phyloP scores from a whole-genome alignment of 92 coral and sea anemone species.

The Heteractis magnifica region DNA sequence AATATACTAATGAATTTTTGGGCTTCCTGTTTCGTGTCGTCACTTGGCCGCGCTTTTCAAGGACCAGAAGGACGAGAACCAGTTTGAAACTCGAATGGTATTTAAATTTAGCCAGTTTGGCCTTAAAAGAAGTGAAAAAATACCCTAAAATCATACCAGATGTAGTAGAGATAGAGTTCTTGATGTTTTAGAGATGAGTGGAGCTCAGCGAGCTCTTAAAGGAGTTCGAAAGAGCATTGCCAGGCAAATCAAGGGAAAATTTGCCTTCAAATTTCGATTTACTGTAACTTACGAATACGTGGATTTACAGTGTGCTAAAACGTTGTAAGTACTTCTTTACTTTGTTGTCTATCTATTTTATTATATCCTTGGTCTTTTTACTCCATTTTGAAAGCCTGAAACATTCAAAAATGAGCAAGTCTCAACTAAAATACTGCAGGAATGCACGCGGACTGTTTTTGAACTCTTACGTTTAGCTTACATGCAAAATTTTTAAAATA shows the following conservation, averaged over 20 bases:
- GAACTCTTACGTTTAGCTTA: not conserved
- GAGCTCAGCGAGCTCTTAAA: conserved; percentile 47
- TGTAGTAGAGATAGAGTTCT: not conserved
- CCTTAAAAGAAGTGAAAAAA: not conserved
- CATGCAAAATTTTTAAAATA: not conserved
- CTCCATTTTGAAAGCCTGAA: not conserved
- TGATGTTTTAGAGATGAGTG: conserved; percentile 18
- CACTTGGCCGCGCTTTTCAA: conserved; percentile 26
- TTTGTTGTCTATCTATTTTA: not conserved
- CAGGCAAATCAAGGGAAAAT: conserved; percentile 69
- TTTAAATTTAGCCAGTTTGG: too few relatives aligned
- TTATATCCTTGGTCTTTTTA: not conserved
- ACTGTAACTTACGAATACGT: conserved; percentile 90
- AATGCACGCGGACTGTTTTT: not conserved
- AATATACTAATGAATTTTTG: not conserved
- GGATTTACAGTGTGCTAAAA: conserved; percentile 65
- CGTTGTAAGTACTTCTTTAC: conserved; percentile 60
- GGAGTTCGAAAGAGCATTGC: conserved; percentile 69
- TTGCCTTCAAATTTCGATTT: conserved; percentile 91
- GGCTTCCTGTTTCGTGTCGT: conserved; percentile 17
- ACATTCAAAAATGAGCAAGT: not conserved
- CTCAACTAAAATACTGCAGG: not conserved
- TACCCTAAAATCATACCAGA: not conserved
- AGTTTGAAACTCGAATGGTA: not conserved
- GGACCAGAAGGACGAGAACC: not conserved